Percentiles rank a stretch among this genome's conserved stretches.
phyloP scores from a whole-genome alignment of 2,888 invertebrate genomes.

The Linnaemya tessellans region DNA sequence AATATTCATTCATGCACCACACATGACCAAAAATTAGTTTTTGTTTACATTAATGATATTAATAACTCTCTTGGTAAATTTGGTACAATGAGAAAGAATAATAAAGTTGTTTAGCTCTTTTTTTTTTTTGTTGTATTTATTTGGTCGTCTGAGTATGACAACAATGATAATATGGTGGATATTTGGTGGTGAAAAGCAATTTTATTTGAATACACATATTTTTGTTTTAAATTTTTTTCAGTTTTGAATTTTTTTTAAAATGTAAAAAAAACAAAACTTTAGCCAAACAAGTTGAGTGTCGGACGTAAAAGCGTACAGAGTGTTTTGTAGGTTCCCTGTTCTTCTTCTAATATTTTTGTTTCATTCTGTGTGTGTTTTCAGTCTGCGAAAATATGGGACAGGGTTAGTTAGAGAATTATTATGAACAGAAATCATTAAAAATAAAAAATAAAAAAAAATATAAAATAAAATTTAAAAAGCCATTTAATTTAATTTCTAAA shows the following conservation, averaged over 20 bases:
- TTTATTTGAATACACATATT: conserved; percentile 54
- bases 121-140: conserved; percentile 41
- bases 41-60: conserved; percentile 63
- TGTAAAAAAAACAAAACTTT: conserved; percentile 42
- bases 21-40: conserved; percentile 19
- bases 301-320: conserved; percentile 79
- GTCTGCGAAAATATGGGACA: conserved; percentile 81
- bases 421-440: conserved; percentile 5
- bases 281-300: conserved; percentile 78
- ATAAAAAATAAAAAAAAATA: conserved; percentile 23
- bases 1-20: conserved; percentile 3
- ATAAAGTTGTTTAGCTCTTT: not conserved
- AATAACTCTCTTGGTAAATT: conserved; percentile 47
- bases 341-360: conserved; percentile 53
- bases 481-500: conserved; percentile 11
- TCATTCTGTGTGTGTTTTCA: conserved; percentile 60
- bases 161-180: conserved; percentile 58
- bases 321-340: conserved; percentile 67
- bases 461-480: not conserved
- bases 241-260: conserved; percentile 64
- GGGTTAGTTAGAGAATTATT: conserved; percentile 81
- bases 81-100: conserved; percentile 33
- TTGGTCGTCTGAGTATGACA: conserved; percentile 43
- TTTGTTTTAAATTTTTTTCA: conserved; percentile 45
- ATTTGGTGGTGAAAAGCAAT: conserved; percentile 67